A percentile compares a stretch with the other conserved stretches of the same genome.
Conservation (phyloP, 2,888 invertebrate species). For the Phanerotoma sp. region DNA sequence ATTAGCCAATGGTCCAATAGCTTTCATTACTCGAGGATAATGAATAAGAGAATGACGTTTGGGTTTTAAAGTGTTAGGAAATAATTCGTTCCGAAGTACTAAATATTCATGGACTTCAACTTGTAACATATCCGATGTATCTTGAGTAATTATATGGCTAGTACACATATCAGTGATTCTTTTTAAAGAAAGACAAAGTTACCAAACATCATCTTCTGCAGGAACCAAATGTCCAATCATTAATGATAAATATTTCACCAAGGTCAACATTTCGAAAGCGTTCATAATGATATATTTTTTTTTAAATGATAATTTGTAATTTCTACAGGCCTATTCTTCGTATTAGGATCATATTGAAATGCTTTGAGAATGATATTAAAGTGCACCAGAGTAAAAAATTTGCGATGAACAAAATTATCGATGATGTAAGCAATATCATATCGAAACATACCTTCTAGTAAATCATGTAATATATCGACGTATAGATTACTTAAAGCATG, state of each 20-base stretch:
- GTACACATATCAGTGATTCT: conserved; percentile 12
- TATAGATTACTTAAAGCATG: conserved; percentile 19
- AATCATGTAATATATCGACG: conserved; percentile 25
- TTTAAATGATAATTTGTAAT: conserved; percentile 19
- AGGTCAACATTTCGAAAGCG: conserved; percentile 30
- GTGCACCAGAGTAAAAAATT: neutral
- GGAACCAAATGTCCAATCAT: conserved; percentile 29
- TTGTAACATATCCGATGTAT: conserved; percentile 5
- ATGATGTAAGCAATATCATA: conserved; percentile 14
- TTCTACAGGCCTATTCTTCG: conserved; percentile 26
- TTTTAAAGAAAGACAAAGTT: conserved; percentile 24
- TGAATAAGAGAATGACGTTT: conserved; percentile 36
- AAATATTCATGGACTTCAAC: conserved; percentile 26
- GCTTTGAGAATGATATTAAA: conserved; percentile 11
- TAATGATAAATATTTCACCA: conserved; percentile 27
- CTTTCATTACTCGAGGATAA: no score
- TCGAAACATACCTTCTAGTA: conserved; percentile 22
- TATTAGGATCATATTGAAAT: conserved; percentile 8
- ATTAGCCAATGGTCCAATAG: conserved; percentile 31
- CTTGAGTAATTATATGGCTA: conserved; percentile 19
- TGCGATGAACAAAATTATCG: conserved; percentile 10
- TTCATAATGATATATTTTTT: conserved; percentile 27
- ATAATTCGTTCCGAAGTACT: conserved; percentile 14
- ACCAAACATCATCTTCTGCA: conserved; percentile 24
- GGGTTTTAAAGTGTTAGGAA: conserved; percentile 27